Base-by-base conservation (phyloP, 2,113 vertebrate species). In the Dasyornis broadbenti region DNA sequence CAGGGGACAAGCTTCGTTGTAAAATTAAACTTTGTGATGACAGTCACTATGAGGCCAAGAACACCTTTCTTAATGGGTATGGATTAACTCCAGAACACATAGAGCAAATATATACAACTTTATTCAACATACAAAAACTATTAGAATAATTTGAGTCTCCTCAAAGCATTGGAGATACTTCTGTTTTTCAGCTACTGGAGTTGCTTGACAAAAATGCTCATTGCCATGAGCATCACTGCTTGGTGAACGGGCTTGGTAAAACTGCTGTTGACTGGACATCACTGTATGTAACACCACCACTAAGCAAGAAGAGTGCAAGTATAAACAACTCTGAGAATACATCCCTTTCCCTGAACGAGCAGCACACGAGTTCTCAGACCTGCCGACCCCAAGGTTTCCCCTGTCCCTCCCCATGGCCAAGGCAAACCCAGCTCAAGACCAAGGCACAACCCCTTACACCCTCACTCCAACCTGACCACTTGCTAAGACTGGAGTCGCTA, bases 281-380 rank as follows among this genome's bases (percentile, higher is more conserved):
- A 17, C 28, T 6, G 33, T 4, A 21, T 1, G 5, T 23, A 66
- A 19, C 28, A 76, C 3, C 24, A 44, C 8, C 15, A 11, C 5
- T 3, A 11, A 20, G 27, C 35, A 59, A 2, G 16, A 39, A 4
- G 15, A 28, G 6, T 1, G 13, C 14, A 11, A 14, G 37, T 17
- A 44, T 31, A 49, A 52, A 33, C 4, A 53, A 39, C 15, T 35
- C 22, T 13, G 26, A 39, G 44, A 77, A 27, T 37, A 63, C 0
- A 56, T 1, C 18, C 13, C 49, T 24, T 18, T 24, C 13, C 23
- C 52, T 8, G 45, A 71, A 27, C 3, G 27, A 39, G 66, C 7
- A 44, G 20, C 10, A 19, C 11, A 6, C 0, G 1, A 44, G 17
- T 44, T 65, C 57, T 42, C 60, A 21, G 7, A 10, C 26, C 18